These are phyloP conservation scores for Phylloscopus collybita DNA, from an alignment of 2,797 vertebrate species.

Conservation along the genomic window DNA sequence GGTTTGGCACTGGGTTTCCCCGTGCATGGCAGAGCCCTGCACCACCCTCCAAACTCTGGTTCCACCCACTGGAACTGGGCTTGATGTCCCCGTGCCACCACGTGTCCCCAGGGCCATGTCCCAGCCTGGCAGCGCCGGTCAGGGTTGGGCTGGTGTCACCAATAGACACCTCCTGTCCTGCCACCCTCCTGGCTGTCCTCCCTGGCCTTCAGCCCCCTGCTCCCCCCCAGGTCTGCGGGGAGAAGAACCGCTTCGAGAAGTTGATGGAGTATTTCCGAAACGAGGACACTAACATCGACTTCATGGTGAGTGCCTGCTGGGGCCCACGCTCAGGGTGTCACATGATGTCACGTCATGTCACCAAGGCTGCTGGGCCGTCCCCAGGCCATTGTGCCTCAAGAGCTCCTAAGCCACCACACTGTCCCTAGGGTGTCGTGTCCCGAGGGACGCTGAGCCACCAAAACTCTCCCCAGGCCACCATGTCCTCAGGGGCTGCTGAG, in stretches of 20 bases:
- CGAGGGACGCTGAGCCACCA: background rate
- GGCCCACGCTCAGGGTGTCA: background rate
- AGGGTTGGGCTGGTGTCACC: background rate
- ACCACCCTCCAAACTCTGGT: background rate
- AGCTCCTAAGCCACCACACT: background rate
- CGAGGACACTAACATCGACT: conserved; percentile 91
- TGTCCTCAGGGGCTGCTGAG: background rate
- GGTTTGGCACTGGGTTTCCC: background rate
- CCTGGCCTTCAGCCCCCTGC: background rate
- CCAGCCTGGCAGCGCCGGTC: background rate
- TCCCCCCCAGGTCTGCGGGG: conserved; percentile 85
- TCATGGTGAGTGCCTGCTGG: conserved; percentile 84
- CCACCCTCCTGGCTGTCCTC: background rate
- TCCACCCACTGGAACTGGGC: background rate
- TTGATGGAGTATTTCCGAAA: conserved; percentile 92
- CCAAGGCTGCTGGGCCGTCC: background rate
- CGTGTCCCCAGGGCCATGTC: rapidly evolving
- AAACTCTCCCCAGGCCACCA: background rate
- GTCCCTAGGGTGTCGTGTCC: background rate
- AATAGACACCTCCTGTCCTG: background rate
- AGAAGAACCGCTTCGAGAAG: conserved; percentile 92
- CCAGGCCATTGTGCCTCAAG: background rate
- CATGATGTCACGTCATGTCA: background rate
- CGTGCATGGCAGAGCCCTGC: background rate
- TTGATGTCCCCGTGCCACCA: background rate